These are phyloP conservation scores for Oceanites oceanicus DNA, from an alignment of 2,113 vertebrate genomes.

Conservation along the genomic window DNA sequence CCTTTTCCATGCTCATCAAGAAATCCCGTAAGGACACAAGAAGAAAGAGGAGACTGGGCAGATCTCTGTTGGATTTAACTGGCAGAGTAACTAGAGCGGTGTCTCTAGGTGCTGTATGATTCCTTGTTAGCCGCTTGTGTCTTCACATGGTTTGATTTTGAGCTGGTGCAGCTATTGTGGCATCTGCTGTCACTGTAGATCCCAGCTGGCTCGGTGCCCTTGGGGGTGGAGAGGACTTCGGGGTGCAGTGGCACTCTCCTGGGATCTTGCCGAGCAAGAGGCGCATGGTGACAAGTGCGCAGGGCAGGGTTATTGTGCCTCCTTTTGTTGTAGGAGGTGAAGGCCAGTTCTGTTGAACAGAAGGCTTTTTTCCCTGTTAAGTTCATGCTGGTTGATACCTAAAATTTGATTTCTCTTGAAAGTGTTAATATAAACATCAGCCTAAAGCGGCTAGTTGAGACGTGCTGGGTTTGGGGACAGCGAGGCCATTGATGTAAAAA, in stretches of 20 bases:
- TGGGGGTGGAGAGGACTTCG: not conserved
- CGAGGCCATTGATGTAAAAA: not conserved
- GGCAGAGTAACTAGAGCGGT: not conserved
- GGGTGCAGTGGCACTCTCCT: not conserved
- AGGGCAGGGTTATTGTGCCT: not conserved
- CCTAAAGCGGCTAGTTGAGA: not conserved
- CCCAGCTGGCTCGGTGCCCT: not conserved
- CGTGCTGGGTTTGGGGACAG: not conserved
- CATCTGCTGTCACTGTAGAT: not conserved
- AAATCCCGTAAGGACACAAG: not conserved
- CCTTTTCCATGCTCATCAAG: not conserved
- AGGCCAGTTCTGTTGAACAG: not conserved
- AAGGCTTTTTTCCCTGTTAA: not conserved
- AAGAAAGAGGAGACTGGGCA: not conserved
- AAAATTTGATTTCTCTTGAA: not conserved
- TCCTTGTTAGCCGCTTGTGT: not conserved
- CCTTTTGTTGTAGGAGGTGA: not conserved
- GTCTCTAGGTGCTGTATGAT: not conserved
- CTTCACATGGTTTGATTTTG: not conserved
- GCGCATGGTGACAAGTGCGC: accelerated
- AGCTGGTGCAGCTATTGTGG: not conserved
- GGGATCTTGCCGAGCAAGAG: not conserved
- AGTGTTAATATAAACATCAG: not conserved
- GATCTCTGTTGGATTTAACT: not conserved
- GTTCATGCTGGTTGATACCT: not conserved